A percentile compares a stretch with the other conserved stretches of the same genome.
Evolutionary conservation across 2,797 vertebrate genomes (phyloP).

Genomic region (Pteronotus mesoamericanus): DNA sequence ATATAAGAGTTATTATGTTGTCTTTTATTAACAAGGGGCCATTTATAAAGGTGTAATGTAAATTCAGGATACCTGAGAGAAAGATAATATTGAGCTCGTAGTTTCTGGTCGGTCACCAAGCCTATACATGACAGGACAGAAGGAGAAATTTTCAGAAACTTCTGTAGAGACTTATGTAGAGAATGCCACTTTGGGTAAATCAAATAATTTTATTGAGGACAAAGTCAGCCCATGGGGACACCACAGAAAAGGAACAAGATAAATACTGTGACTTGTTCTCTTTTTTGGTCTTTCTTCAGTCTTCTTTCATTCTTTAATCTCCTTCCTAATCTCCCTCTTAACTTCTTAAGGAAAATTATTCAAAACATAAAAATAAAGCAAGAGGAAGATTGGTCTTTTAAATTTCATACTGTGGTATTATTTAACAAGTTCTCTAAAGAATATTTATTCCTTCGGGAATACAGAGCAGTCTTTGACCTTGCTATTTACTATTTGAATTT

Average conservation of each 20-base stretch:
- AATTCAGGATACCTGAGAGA: not conserved
- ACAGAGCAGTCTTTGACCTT: not conserved
- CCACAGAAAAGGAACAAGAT: not conserved
- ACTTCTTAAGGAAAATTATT: not conserved
- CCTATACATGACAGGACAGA: not conserved
- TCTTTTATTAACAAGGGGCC: not conserved
- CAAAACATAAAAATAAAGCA: not conserved
- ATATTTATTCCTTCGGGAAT: not conserved
- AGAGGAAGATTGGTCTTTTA: not conserved
- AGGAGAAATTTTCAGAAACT: not conserved
- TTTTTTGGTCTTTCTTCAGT: not conserved
- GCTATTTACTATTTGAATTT: conserved; percentile 1
- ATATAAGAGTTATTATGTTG: not conserved
- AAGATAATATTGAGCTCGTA: not conserved
- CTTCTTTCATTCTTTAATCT: not conserved
- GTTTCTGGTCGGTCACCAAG: not conserved
- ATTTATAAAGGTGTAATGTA: not conserved
- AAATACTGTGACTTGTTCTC: not conserved
- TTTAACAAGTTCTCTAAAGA: not conserved
- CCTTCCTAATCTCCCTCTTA: not conserved
- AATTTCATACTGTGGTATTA: not conserved
- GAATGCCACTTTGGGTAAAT: not conserved
- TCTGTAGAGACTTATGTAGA: not conserved
- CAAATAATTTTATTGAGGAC: not conserved
- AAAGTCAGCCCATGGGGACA: not conserved